Evolutionary conservation across 2,797 vertebrate genomes (phyloP), one percentile per base, ranked within the genome.

Genomic region (Hozukius guyotensis): DNA sequence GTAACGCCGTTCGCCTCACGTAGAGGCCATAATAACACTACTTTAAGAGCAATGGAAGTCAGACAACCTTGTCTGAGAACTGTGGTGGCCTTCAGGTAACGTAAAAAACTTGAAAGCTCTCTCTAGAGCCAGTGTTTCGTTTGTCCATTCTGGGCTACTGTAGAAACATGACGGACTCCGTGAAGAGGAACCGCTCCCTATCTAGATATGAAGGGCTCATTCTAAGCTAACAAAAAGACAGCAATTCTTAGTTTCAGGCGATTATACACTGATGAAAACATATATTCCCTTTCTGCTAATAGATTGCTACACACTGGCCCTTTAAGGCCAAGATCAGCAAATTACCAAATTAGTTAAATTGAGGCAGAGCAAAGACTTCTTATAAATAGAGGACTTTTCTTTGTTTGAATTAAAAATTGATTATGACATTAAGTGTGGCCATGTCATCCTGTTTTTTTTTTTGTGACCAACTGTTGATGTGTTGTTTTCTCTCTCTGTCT

Each of bases 391-490:
- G 6, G 22, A n/a, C 31, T 49, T 72, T 34, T 22, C 3, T 36
- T 63, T 60, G n/a, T 76, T 31, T 20, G 52, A 31, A 62, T 14
- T 56, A 24, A 46, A 66, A 34, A 34, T 64, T 20, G 6, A 53
- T 16, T 22, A 2, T 4, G 13, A 53, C 22, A 25, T 29, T 42
- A 42, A 53, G 18, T 69, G 62, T 14, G 6, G 32, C 36, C 29
- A 16, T 57, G 46, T 9, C 27, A 9, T 11, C 20, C 46, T 52
- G 22, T 32, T 70, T 74, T 49, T 46, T 46, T 52, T n/a, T 68
- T 72, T 65, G 14, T 61, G 64, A 61, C 75, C 36, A 77, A 49
- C 82, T 63, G 42, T 66, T 38, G 60, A 80, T 53, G n/a, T 85
- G 22, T 69, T 72, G 52, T 77, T 67, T 67, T 53, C 24, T 49